Base-by-base conservation (phyloP, 2,888 invertebrate species). In the Nymphalis urticae region DNA sequence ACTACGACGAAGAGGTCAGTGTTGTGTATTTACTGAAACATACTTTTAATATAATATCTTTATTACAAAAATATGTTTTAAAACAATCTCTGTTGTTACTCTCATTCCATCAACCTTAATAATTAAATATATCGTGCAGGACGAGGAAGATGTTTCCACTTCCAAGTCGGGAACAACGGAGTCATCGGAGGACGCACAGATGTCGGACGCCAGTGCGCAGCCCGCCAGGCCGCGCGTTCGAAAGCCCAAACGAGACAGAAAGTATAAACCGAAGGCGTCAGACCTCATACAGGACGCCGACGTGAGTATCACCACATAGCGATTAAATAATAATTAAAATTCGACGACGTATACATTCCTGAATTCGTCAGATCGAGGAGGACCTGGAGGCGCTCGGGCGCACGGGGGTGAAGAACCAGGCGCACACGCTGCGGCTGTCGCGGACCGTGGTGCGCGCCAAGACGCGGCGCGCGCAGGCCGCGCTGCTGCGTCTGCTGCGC, bases 401-500 rank as follows among this genome's bases (percentile, higher is more conserved):
- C 59, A 95, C 95, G 51, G 97, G 97, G 0, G 93, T 99, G 64
- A 97, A 97, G 86, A 98, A 98, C 88, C 96, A 97, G 82, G 95
- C 95, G 21, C 98, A 98, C 80, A 98, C 98, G 0, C 92, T 99
- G 62, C 96, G 96, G 13, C 90, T 99, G 60, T 97, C 97, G 76
- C 95, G 99, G 68, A 94, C 98, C 68, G 98, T 99, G 95, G 97
- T 99, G 24, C 95, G 98, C 10, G 98, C 97, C 1, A 97, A 98
- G 90, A 95, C 97, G 72, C 92, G 95, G 5, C 94, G 95, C 74
- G 96, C 97, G 60, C 94, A 98, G 73, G 93, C 94, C 72, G 94
- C 96, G 69, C 88, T 99, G 6, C 90, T 99, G 74, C 94, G 95
- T 17, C 93, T 98, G 51, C 93, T 99, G 70, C 94, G 96, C 68